Percentiles rank a stretch among this genome's conserved stretches.
Conservation (phyloP, 2,888 invertebrate species). For the Laspeyria flexula region DNA sequence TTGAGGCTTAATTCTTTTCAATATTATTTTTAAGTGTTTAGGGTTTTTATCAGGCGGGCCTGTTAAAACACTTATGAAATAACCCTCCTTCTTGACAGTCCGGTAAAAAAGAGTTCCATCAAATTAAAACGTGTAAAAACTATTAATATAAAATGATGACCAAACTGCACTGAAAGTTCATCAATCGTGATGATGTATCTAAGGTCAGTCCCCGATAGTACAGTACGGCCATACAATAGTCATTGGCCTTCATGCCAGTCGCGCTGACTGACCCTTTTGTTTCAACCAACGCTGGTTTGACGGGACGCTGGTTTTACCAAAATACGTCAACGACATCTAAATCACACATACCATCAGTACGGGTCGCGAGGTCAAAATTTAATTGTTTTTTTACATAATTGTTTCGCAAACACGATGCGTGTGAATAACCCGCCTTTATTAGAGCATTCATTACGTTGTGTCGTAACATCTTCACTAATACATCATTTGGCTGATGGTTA, state of each 20-base stretch:
- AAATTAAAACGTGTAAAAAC: conserved; percentile 2
- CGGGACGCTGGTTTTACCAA: conserved; percentile 38
- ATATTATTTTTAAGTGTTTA: too few species aligned
- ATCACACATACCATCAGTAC: conserved; percentile 62
- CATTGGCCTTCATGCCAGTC: conserved; percentile 80
- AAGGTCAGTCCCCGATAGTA: conserved; percentile 77
- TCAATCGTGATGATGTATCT: conserved; percentile 37
- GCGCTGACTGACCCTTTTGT: conserved; percentile 78
- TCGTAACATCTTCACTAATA: conserved; percentile 49
- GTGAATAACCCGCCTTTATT: conserved; percentile 71
- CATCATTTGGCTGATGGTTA: conserved; percentile 44
- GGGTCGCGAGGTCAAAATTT: conserved; percentile 74
- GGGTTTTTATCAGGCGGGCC: too few species aligned
- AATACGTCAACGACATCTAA: conserved; percentile 73
- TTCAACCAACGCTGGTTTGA: conserved; percentile 58
- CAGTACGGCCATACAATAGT: conserved; percentile 58
- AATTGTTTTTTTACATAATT: conserved; percentile 81
- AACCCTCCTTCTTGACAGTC: too few species aligned
- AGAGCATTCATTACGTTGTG: conserved; percentile 46
- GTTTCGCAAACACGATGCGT: conserved; percentile 66
- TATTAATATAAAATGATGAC: conserved; percentile 11
- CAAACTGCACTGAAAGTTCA: conserved; percentile 43
- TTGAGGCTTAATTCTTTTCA: too few species aligned
- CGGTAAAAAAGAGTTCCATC: conserved; percentile 1
- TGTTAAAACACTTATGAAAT: too few species aligned